These are phyloP conservation scores for Rhabdomys dilectus DNA, from an alignment of 2,113 vertebrate genomes.

Conservation along the genomic window DNA sequence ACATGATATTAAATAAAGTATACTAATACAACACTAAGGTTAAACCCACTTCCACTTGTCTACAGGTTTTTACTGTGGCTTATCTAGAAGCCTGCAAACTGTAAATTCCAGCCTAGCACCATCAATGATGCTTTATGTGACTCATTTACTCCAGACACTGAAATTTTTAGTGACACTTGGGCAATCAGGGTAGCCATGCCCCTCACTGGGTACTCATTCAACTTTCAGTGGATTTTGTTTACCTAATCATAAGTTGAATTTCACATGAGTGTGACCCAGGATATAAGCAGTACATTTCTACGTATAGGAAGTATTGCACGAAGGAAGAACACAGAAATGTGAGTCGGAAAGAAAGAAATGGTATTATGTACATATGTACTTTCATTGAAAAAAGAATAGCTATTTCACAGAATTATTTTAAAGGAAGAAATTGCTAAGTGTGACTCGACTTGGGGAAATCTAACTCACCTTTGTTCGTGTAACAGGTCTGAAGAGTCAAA, in stretches of 20 bases:
- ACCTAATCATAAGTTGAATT: not conserved
- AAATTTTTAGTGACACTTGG: not conserved
- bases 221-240: not conserved
- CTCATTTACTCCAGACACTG: not conserved
- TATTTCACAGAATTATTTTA: not conserved
- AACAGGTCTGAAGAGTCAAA: not conserved
- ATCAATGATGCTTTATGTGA: not conserved
- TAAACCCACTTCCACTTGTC: not conserved
- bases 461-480: not conserved
- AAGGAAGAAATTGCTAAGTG: not conserved
- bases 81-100: not conserved
- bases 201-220: not conserved
- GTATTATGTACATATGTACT: not conserved
- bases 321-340: not conserved
- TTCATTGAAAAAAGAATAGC: not conserved
- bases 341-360: not conserved
- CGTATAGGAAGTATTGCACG: not conserved
- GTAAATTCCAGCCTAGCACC: not conserved
- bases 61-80: not conserved
- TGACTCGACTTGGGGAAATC: not conserved
- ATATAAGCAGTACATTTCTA: not conserved
- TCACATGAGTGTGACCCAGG: not conserved
- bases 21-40: not conserved
- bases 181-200: not conserved
- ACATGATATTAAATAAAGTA: conserved; percentile 12